Evolutionary conservation across 2,797 vertebrate genomes (phyloP).

Genomic region (Zenarchopterus dispar): DNA sequence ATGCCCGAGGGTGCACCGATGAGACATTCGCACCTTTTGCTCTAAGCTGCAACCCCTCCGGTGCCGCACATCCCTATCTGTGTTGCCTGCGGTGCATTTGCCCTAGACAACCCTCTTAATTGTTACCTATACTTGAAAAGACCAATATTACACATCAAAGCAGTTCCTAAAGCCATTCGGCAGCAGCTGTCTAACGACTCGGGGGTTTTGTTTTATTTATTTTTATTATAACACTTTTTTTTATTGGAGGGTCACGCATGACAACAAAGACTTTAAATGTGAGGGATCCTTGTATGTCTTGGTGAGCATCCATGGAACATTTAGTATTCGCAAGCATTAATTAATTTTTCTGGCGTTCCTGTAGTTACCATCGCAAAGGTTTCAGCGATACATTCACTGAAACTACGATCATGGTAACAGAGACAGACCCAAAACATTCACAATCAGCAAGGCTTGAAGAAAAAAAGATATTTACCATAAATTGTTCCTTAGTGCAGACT

Average conservation of each 20-base stretch:
- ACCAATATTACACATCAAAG: conserved; percentile 79
- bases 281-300: conserved; percentile 30
- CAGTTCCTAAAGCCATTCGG: conserved; percentile 70
- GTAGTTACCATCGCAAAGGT: conserved; percentile 13
- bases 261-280: conserved; percentile 70
- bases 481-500: conserved; percentile 81
- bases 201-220: too few species aligned
- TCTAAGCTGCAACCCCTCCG: conserved; percentile 62
- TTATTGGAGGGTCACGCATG: conserved; percentile 69
- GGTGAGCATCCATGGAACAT: conserved; percentile 33
- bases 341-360: conserved; percentile 19
- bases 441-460: background rate
- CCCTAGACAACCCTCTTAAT: conserved; percentile 73
- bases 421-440: conserved; percentile 5
- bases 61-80: conserved; percentile 50
- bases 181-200: conserved; percentile 71
- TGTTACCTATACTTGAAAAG: conserved; percentile 74
- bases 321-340: conserved; percentile 42
- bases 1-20: conserved; percentile 67
- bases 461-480: conserved; percentile 81
- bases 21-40: conserved; percentile 77
- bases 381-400: conserved; percentile 8
- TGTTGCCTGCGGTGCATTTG: conserved; percentile 58
- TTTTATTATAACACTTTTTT: conserved; percentile 75
- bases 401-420: conserved; percentile 16